Evolutionary conservation across 1,140 invertebrate species (phyloP), one percentile per base, ranked within the genome.

Genomic region (Cotesia typhae): DNA sequence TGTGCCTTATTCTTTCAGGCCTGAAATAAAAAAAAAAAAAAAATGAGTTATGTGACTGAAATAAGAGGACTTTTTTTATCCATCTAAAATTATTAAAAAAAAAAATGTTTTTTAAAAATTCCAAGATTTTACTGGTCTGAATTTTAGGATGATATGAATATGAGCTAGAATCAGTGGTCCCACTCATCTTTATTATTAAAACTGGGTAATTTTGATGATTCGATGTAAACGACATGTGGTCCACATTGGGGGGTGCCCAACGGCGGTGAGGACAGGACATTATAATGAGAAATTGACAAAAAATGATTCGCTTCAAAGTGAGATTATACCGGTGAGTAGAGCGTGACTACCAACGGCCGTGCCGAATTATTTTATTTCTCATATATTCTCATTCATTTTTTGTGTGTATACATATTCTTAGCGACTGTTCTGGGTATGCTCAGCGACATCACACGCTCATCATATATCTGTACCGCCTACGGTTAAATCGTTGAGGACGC

Each of bases 241-340:
- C 69, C 69, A 71, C 73, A 20, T 60, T 17, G 53, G 53, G 41
- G 59, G 35, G 28, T 47, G 57, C 55, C 65, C 47, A 57, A n/a
- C 35, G 69, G 37, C 70, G 55, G 73, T 76, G 76, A 76, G 73
- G 78, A 81, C 77, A 80, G 77, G 72, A 68, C 73, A 75, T 75
- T 75, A 73, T 86, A 85, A 86, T 85, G 81, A 78, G 79, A 85
- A 83, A 83, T 80, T 77, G 80, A 81, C 76, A 84, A 85, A 86
- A 84, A 84, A 76, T 60, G 77, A 74, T 75, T 77, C 77, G 74
- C 77, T 75, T 77, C 77, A 78, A 78, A 74, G 63, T 75, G 71
- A 79, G 74, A 67, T 71, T 71, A 75, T 75, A 75, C 52, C 68
- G 60, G 66, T 52, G 71, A 70, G 55, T 47, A 59, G 67, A 73